Evolutionary conservation across 2,113 vertebrate species (phyloP).

Genomic region (Mastomys coucha): DNA sequence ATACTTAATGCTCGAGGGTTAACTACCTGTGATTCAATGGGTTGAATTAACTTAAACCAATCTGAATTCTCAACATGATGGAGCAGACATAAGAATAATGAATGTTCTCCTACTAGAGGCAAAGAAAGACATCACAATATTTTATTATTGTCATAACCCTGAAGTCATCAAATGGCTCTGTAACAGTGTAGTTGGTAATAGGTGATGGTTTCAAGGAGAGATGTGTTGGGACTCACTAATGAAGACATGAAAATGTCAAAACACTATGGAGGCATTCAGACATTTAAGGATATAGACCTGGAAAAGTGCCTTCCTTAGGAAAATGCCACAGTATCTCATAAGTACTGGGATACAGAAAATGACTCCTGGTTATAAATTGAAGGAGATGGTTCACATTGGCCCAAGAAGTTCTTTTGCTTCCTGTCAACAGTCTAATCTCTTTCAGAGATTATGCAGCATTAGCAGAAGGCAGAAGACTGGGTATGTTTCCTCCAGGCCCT

Average conservation of each 20-base stretch:
- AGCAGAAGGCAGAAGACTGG: not conserved
- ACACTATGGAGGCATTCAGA: constrained; percentile 41
- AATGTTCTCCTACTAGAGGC: constrained; percentile 16
- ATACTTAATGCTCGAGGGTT: not conserved
- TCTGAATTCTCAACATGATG: constrained; percentile 32
- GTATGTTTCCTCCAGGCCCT: not conserved
- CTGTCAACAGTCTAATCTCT: not conserved
- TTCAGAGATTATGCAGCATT: constrained; percentile 48
- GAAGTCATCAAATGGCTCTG: constrained; percentile 29
- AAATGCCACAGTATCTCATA: constrained; percentile 4
- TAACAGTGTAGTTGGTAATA: not conserved
- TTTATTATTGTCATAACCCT: constrained; percentile 61
- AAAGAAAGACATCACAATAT: constrained; percentile 40
- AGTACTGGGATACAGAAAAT: constrained; percentile 42
- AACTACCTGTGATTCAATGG: not conserved
- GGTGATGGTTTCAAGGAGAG: constrained; percentile 36
- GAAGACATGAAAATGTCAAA: constrained; percentile 68
- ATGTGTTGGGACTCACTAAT: constrained; percentile 53
- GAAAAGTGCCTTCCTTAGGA: constrained; percentile 54
- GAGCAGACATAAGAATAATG: constrained; percentile 12
- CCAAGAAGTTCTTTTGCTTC: not conserved
- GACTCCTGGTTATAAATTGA: constrained; percentile 41
- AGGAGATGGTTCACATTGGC: not conserved
- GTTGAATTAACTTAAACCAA: constrained; percentile 54
- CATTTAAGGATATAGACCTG: constrained; percentile 32